These are phyloP conservation scores for Melanotaenia maccullochi DNA, from an alignment of 2,797 vertebrate species.

Conservation along the genomic window DNA sequence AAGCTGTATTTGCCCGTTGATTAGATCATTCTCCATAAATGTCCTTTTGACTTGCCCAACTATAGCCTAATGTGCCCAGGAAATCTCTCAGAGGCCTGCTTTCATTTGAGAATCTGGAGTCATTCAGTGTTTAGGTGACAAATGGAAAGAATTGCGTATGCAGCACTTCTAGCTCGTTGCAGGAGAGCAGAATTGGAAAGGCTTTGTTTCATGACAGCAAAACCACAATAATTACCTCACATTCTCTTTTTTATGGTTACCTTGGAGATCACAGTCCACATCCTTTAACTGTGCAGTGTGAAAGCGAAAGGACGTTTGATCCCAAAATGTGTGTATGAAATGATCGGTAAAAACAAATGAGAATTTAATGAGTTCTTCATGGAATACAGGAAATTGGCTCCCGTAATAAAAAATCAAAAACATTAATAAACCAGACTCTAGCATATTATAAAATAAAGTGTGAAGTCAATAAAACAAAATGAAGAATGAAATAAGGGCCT, in stretches of 20 bases:
- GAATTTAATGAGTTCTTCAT: conserved; percentile 5
- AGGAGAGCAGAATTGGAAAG: conserved; percentile 46
- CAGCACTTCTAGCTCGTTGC: conserved; percentile 39
- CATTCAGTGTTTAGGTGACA: conserved; percentile 40
- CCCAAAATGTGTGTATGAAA: conserved; percentile 27
- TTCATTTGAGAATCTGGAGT: conserved; percentile 41
- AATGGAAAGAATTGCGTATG: conserved; percentile 68
- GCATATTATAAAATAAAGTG: conserved; percentile 11
- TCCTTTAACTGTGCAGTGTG: conserved; percentile 11
- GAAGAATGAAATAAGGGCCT: neutral
- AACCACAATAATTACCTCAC: conserved; percentile 52
- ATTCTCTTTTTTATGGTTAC: conserved; percentile 16
- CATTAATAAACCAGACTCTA: conserved; percentile 14
- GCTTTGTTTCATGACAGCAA: conserved; percentile 50
- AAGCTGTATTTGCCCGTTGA: conserved; percentile 24
- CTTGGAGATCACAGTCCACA: conserved; percentile 23
- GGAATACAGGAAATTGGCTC: neutral
- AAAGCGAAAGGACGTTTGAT: conserved; percentile 13
- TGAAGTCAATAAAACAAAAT: conserved; percentile 19
- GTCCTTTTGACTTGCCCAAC: conserved; percentile 33
- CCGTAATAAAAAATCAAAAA: conserved; percentile 2
- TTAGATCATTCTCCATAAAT: conserved; percentile 56
- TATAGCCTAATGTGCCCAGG: conserved; percentile 33
- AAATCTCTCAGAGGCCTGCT: conserved; percentile 36
- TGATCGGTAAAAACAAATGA: conserved; percentile 13